phyloP scores from a whole-genome alignment of 2,113 vertebrate species.

The Chrysochloris asiatica region DNA sequence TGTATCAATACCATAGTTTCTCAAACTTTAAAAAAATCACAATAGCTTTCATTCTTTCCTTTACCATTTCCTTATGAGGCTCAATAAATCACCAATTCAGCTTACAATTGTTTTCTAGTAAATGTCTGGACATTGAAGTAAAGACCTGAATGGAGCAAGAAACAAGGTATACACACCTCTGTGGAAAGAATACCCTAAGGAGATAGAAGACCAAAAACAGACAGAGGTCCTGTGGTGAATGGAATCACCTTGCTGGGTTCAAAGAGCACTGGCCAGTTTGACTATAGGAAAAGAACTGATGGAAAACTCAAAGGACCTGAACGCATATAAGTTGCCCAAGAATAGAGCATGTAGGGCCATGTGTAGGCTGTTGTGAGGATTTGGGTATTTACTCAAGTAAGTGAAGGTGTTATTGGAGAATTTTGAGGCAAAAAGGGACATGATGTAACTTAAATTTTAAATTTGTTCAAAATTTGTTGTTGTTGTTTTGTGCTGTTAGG shows the following conservation, averaged over 20 bases:
- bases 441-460: conserved; percentile 28
- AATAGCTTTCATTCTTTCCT: background rate
- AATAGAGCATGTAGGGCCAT: background rate
- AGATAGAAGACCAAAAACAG: background rate
- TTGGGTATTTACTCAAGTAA: background rate
- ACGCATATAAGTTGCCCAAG: background rate
- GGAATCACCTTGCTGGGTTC: background rate
- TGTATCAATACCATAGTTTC: background rate
- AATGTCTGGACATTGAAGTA: background rate
- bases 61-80: background rate
- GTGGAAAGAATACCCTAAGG: background rate
- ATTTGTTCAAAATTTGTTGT: conserved; percentile 5
- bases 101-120: background rate
- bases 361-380: background rate
- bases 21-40: background rate
- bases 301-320: background rate
- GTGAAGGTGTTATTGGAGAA: background rate
- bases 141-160: background rate
- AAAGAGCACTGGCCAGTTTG: background rate
- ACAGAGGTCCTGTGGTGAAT: too few species aligned
- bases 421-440: background rate
- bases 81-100: background rate
- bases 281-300: background rate
- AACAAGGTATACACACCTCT: background rate
- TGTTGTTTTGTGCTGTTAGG: too few species aligned